A percentile compares a stretch with the other conserved stretches of the same genome.
Evolutionary conservation across 2,797 vertebrate genomes (phyloP).

Genomic region (Micrastur ruficollis): DNA sequence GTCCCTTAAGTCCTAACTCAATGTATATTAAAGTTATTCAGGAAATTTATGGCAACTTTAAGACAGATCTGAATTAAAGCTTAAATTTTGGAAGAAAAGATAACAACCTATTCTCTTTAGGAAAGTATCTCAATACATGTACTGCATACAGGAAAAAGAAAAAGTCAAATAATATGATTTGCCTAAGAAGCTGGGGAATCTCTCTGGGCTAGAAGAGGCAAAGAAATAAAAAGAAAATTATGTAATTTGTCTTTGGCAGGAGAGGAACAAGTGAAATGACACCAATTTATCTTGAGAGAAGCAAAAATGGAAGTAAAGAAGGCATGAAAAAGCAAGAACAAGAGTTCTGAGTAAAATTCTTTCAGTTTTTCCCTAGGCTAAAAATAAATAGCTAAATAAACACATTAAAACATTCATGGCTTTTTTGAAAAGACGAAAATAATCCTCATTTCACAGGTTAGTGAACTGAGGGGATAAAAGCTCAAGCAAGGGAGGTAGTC

Average conservation of each 20-base stretch:
- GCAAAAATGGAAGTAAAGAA: not conserved
- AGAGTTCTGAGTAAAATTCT: not conserved
- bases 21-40: not conserved
- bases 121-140: not conserved
- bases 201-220: not conserved
- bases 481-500: not conserved
- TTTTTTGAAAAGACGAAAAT: not conserved
- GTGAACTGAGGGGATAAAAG: not conserved
- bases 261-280: constrained; percentile 19
- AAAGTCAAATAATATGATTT: not conserved
- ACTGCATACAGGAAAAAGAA: not conserved
- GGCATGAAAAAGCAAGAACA: not conserved
- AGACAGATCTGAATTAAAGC: not conserved
- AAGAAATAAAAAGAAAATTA: not conserved
- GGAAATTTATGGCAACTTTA: not conserved
- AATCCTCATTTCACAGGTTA: not conserved
- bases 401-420: not conserved
- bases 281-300: constrained; percentile 11
- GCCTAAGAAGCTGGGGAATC: not conserved
- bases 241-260: not conserved
- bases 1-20: not conserved
- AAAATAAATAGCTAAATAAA: constrained; percentile 27
- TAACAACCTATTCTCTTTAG: not conserved
- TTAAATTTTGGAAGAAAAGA: not conserved
- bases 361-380: not conserved